Evolutionary conservation across 2,888 invertebrate genomes (phyloP), one percentile per base, ranked within the genome.

Genomic region (Poecilobothrus nobilitatus): DNA sequence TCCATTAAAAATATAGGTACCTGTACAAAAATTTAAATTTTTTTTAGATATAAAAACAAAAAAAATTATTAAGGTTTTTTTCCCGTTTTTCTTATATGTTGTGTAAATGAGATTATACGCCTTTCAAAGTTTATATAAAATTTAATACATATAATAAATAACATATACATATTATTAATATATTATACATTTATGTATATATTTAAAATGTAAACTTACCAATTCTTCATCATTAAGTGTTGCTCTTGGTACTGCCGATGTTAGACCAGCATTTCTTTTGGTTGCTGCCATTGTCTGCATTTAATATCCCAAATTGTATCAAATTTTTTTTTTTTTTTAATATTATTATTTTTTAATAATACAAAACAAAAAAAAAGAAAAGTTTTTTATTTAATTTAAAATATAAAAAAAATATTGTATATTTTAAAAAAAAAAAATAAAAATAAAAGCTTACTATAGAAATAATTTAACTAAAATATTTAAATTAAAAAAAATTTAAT

Each of bases 151-250:
- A n/a, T n/a, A n/a, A n/a, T n/a, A n/a, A n/a, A n/a, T n/a, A n/a
- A n/a, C n/a, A n/a, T n/a, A n/a, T n/a, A n/a, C n/a, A n/a, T n/a
- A n/a, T n/a, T n/a, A n/a, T n/a, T n/a, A n/a, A n/a, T n/a, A n/a
- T n/a, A n/a, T n/a, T n/a, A n/a, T n/a, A n/a, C n/a, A n/a, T n/a
- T n/a, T n/a, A n/a, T n/a, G n/a, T n/a, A n/a, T n/a, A n/a, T n/a
- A n/a, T n/a, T n/a, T n/a, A n/a, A n/a, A n/a, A n/a, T n/a, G n/a
- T 22, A 33, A 63, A 68, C 92, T 89, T 86, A 99, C 99, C 92
- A 99, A 83, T 85, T 99, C 99, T 83, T 99, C 98, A 83, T 99
- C 98, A 79, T 98, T 98, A 68, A 99, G 86, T 0, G 98, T 98
- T 65, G 98, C 96, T 75, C 97, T 86, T 68, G 97, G 97, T 34